These are phyloP conservation scores for Drosophila grimshawi DNA, from an alignment of 1,140 invertebrate species.

Conservation along the genomic window DNA sequence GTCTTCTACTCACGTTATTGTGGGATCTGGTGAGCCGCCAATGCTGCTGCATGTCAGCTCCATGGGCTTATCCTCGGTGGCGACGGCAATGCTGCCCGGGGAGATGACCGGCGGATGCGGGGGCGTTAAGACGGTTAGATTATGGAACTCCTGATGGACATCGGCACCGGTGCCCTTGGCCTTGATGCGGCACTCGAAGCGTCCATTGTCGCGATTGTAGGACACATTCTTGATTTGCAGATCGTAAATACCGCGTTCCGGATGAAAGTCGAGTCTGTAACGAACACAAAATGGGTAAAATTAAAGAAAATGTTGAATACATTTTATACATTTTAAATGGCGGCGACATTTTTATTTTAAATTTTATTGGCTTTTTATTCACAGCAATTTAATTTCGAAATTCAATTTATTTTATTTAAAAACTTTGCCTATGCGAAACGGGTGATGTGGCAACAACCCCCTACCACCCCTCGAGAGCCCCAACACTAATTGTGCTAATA, in stretches of 20 bases:
- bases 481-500: slow-evolving; percentile 79
- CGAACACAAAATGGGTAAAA: slow-evolving; percentile 30
- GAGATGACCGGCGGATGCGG: slow-evolving; percentile 92
- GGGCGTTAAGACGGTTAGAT: slow-evolving; percentile 93
- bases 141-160: slow-evolving; percentile 92
- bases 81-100: slow-evolving; percentile 88
- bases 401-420: slow-evolving; percentile 72
- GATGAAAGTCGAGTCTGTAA: slow-evolving; percentile 89
- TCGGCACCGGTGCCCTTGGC: slow-evolving; percentile 92
- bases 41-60: slow-evolving; percentile 92
- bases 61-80: slow-evolving; percentile 91
- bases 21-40: slow-evolving; percentile 95
- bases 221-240: slow-evolving; percentile 93
- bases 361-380: slow-evolving; percentile 6
- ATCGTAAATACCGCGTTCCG: slow-evolving; percentile 93
- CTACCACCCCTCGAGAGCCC: background rate
- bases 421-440: slow-evolving; percentile 14
- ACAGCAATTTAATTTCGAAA: slow-evolving; percentile 36
- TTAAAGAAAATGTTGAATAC: background rate
- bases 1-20: slow-evolving; percentile 87
- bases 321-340: slow-evolving; percentile 20
- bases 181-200: slow-evolving; percentile 95
- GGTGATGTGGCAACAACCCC: background rate
- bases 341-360: background rate
- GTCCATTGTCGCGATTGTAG: slow-evolving; percentile 95